Percentiles rank a stretch among this genome's conserved stretches.
Conservation (phyloP, 2,113 vertebrate species). For the Periophthalmus modestus region DNA sequence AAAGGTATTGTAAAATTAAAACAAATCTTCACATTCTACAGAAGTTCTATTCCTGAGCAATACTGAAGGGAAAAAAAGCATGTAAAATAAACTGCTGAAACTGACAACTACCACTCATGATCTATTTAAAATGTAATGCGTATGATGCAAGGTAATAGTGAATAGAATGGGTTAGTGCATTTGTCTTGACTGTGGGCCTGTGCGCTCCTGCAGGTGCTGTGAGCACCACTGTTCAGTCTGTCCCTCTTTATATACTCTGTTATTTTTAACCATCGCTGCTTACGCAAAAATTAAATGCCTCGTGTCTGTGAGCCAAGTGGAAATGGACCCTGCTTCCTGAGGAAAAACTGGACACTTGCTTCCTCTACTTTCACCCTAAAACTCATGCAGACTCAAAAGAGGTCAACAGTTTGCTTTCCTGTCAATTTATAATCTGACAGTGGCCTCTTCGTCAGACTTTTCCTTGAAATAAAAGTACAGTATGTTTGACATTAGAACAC, state of each 20-base stretch:
- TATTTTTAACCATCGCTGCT: slow-evolving; percentile 70
- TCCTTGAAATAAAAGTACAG: neutral
- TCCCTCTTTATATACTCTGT: slow-evolving; percentile 69
- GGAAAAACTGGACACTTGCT: slow-evolving; percentile 60
- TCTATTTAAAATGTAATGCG: neutral
- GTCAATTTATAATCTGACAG: neutral
- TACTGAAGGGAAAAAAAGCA: too few species aligned
- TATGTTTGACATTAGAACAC: neutral
- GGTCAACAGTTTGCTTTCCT: slow-evolving; percentile 6
- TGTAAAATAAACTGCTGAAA: neutral
- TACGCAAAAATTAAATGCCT: slow-evolving; percentile 69
- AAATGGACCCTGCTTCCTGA: slow-evolving; percentile 76
- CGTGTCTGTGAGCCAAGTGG: slow-evolving; percentile 66
- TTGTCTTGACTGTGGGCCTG: neutral
- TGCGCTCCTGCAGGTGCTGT: slow-evolving; percentile 39
- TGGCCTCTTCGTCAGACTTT: neutral
- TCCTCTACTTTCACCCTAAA: slow-evolving; percentile 65
- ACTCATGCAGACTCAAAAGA: slow-evolving; percentile 6
- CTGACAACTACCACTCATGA: too few species aligned
- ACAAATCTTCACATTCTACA: too few species aligned
- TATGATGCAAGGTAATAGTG: neutral
- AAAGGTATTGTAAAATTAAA: too few species aligned
- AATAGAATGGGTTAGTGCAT: neutral
- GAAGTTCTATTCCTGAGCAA: too few species aligned
- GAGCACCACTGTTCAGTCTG: slow-evolving; percentile 30